Evolutionary conservation across 1,140 invertebrate species (phyloP), one percentile per base, ranked within the genome.

Genomic region (Alviniconcha marisindica): DNA sequence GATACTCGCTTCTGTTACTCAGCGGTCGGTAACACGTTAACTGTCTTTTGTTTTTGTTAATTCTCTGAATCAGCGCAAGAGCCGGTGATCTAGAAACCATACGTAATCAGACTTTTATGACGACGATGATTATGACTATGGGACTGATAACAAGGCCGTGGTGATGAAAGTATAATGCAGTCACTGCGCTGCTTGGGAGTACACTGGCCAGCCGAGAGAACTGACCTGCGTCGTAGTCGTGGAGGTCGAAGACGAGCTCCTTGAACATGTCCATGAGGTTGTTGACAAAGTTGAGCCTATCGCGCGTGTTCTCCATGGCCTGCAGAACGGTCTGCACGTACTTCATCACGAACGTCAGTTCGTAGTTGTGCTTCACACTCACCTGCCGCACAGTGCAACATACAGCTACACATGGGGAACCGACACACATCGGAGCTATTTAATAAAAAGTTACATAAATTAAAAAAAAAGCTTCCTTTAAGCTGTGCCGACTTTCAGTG

Each of bases 181-280:
- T n/a, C 40, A 63, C 24, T 38, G 56, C 31, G 48, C 38, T 21
- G 66, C 1, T 73, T 28, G 18, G 48, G 10, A 48, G 33, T 42
- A 42, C 7, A 36, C 5, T 5, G 15, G 51, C 12, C 36, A 36
- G 28, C n/a, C n/a, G n/a, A n/a, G 18, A 28, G 3, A 21, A 81
- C 76, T 77, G 84, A 91, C 91, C 89, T 87, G 87, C 82, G 38
- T 89, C 89, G 84, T 91, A 92, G 78, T 92, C 91, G 87, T 92
- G 91, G 36, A 92, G 82, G 74, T 92, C 91, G 10, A 92, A 78
- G n/a, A 92, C 89, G 7, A 91, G 85, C 74, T 92, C 91, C 76
- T 88, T 90, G 86, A 93, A 93, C 85, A 89, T 91, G 76, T 92
- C 90, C 81, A 90, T 88, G 33, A 93, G 87, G 74, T 87, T 88